phyloP scores from a whole-genome alignment of 2,113 vertebrate genomes.

The Sprattus sprattus region DNA sequence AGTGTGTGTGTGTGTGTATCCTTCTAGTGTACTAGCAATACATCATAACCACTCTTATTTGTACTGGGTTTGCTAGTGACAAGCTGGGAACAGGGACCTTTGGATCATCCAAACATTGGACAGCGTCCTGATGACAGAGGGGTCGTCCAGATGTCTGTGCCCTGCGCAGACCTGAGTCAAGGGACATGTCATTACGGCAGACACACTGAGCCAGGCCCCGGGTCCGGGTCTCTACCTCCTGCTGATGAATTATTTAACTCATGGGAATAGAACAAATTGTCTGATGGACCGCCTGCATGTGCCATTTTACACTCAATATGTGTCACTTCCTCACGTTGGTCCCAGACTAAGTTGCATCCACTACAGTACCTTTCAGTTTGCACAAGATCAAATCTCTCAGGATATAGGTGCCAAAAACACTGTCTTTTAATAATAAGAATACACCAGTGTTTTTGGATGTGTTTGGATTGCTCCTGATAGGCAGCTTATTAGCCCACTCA shows the following conservation, averaged over 20 bases:
- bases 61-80: not conserved
- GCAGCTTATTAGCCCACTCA: too few species aligned
- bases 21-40: conserved; percentile 27
- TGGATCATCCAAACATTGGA: not conserved
- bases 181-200: conserved; percentile 38
- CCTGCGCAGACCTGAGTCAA: conserved; percentile 29
- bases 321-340: not conserved
- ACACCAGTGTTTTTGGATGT: not conserved
- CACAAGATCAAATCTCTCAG: not conserved
- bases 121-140: not conserved
- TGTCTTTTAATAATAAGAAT: not conserved
- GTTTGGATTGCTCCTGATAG: not conserved
- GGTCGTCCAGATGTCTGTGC: conserved; percentile 29
- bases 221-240: not conserved
- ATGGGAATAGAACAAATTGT: not conserved
- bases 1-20: not conserved
- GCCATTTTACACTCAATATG: not conserved
- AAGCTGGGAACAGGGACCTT: not conserved
- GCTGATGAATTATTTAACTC: not conserved
- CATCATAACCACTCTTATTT: not conserved
- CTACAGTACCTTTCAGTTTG: not conserved
- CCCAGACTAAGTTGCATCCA: not conserved
- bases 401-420: not conserved
- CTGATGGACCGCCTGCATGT: not conserved
- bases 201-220: not conserved